phyloP scores from a whole-genome alignment of 2,113 vertebrate species.

The Camelus bactrianus region DNA sequence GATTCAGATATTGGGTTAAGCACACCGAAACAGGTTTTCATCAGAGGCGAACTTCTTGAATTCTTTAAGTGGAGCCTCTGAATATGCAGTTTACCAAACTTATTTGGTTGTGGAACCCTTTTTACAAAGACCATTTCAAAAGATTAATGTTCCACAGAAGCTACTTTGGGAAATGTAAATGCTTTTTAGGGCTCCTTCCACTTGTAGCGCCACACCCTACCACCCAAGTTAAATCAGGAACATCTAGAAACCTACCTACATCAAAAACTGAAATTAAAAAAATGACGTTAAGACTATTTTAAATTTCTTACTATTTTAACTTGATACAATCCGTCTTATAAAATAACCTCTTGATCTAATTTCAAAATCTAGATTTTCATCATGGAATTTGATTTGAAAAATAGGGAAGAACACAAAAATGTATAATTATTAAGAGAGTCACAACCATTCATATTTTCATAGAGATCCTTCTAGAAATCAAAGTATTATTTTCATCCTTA shows the following conservation, averaged over 20 bases:
- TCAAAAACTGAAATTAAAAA: not conserved
- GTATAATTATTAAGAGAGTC: not conserved
- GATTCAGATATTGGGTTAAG: not conserved
- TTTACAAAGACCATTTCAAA: not conserved
- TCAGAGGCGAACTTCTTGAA: not conserved
- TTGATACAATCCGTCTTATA: constrained; percentile 35
- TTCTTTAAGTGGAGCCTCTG: not conserved
- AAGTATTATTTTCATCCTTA: constrained; percentile 43
- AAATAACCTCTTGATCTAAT: not conserved
- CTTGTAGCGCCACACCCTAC: not conserved
- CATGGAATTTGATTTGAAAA: constrained; percentile 39
- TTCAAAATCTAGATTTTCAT: constrained; percentile 18
- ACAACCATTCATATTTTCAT: constrained; percentile 20
- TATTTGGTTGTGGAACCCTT: not conserved
- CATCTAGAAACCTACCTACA: constrained; percentile 14
- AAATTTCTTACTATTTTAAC: constrained; percentile 45
- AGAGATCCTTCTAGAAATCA: constrained; percentile 42
- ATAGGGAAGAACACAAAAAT: constrained; percentile 18
- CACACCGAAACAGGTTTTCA: not conserved
- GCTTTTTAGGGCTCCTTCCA: not conserved
- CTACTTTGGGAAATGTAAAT: constrained; percentile 12
- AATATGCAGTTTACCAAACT: not conserved
- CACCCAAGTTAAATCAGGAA: constrained; percentile 8
- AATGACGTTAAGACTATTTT: not conserved
- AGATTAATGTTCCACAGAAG: not conserved